Conservation (phyloP, 1,140 invertebrate species). For the Pristionchus pacificus region DNA sequence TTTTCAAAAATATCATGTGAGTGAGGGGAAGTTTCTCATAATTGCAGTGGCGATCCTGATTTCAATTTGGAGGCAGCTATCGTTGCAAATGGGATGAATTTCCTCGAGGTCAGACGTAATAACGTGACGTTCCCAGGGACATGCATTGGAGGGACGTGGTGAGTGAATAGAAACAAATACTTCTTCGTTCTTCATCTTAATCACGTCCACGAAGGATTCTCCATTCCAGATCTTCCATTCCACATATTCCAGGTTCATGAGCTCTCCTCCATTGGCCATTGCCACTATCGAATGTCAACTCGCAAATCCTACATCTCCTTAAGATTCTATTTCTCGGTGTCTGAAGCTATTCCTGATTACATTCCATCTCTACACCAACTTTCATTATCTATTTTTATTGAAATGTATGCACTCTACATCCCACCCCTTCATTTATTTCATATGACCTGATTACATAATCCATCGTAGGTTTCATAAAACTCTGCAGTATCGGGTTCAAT, state of each 20-base stretch:
- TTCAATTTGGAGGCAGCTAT: not conserved
- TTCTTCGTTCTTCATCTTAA: too few species aligned
- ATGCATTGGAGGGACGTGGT: not conserved
- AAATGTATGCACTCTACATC: not conserved
- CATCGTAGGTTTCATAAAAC: too few species aligned
- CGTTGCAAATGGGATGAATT: not conserved
- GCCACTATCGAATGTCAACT: not conserved
- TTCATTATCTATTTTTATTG: not conserved
- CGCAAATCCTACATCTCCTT: not conserved
- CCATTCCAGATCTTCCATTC: too few species aligned
- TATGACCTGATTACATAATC: too few species aligned
- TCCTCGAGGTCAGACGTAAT: not conserved
- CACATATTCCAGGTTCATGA: not conserved
- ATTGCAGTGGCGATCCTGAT: too few species aligned
- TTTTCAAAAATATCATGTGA: too few species aligned
- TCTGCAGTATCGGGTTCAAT: too few species aligned
- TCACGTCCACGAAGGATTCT: not conserved
- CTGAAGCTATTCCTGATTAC: not conserved
- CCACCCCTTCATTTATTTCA: too few species aligned
- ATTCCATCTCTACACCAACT: not conserved
- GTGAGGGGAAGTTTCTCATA: too few species aligned
- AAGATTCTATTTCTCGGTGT: not conserved
- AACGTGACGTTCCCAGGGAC: not conserved
- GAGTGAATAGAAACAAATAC: not conserved
- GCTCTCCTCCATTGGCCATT: not conserved